A percentile compares a stretch with the other conserved stretches of the same genome.
Evolutionary conservation across 2,113 vertebrate genomes (phyloP).

Genomic region (Synodontis membranacea): DNA sequence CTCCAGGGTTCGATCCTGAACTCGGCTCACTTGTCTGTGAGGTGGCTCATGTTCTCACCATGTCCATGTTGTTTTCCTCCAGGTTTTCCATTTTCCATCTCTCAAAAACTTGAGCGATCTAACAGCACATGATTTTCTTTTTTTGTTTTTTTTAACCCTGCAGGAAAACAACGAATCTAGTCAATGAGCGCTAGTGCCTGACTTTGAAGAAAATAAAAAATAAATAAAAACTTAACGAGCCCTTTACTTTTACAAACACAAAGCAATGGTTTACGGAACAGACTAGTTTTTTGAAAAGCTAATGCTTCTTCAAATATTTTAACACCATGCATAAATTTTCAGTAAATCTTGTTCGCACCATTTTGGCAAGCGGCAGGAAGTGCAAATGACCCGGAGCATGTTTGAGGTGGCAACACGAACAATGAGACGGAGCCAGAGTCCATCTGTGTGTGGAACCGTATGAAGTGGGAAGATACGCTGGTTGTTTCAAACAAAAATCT

Average conservation of each 20-base stretch:
- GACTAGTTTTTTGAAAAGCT: not conserved
- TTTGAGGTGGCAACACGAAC: slow-evolving; percentile 26
- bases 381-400: slow-evolving; percentile 32
- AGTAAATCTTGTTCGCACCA: not conserved
- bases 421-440: not conserved
- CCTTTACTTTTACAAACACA: not conserved
- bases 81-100: not conserved
- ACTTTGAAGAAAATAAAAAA: not conserved
- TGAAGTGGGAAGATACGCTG: slow-evolving; percentile 53
- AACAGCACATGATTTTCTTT: not conserved
- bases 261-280: not conserved
- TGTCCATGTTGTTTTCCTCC: not conserved
- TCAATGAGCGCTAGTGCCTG: slow-evolving; percentile 15
- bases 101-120: not conserved
- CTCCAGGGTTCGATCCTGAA: not conserved
- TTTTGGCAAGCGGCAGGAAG: slow-evolving; percentile 13
- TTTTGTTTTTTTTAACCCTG: slow-evolving; percentile 8
- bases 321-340: not conserved
- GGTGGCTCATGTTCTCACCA: not conserved
- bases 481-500: slow-evolving; percentile 56
- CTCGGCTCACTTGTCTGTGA: not conserved
- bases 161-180: not conserved
- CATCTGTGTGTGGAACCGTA: slow-evolving; percentile 11
- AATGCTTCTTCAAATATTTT: not conserved
- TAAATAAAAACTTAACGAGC: too few species aligned